Evolutionary conservation across 2,888 invertebrate species (phyloP).

Genomic region (Drosophila atroscutellata): DNA sequence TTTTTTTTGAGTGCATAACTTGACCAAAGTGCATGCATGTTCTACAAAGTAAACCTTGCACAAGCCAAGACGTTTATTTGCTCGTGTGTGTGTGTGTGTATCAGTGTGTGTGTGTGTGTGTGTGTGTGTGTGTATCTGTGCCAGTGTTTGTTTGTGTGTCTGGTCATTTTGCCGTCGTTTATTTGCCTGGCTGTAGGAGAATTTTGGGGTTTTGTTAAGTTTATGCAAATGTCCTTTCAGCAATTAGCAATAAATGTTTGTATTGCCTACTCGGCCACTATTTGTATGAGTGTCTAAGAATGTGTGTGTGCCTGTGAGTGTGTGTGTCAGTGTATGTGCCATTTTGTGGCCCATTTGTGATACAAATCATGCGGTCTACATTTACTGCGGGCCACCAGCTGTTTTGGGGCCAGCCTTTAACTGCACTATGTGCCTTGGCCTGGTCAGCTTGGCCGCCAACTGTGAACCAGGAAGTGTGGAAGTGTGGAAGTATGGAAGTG

Average conservation of each 20-base stretch:
- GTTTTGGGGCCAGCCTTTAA: constrained; percentile 46
- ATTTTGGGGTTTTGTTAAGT: constrained; percentile 74
- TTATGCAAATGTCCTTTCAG: constrained; percentile 77
- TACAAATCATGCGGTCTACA: constrained; percentile 76
- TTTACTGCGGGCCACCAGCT: constrained; percentile 73
- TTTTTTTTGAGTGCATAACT: constrained; percentile 16
- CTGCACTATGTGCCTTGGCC: constrained; percentile 15
- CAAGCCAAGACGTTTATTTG: constrained; percentile 45
- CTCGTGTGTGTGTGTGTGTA: not conserved
- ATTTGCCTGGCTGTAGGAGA: constrained; percentile 60
- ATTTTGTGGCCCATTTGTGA: constrained; percentile 77
- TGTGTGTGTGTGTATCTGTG: constrained; percentile 11
- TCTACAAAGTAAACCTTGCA: constrained; percentile 21
- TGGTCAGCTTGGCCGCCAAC: constrained; percentile 45
- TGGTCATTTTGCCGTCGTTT: constrained; percentile 68
- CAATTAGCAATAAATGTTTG: constrained; percentile 79
- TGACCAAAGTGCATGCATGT: constrained; percentile 21
- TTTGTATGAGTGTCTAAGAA: constrained; percentile 15
- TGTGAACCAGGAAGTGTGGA: constrained; percentile 29
- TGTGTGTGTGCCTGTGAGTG: constrained; percentile 17
- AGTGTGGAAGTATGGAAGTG: constrained; percentile 4
- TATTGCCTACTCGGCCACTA: constrained; percentile 35
- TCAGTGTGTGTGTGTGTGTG: not conserved
- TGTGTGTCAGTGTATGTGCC: constrained; percentile 40
- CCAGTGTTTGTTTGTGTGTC: constrained; percentile 20